phyloP scores from a whole-genome alignment of 2,113 vertebrate species.

The Lichenostomus cassidix region DNA sequence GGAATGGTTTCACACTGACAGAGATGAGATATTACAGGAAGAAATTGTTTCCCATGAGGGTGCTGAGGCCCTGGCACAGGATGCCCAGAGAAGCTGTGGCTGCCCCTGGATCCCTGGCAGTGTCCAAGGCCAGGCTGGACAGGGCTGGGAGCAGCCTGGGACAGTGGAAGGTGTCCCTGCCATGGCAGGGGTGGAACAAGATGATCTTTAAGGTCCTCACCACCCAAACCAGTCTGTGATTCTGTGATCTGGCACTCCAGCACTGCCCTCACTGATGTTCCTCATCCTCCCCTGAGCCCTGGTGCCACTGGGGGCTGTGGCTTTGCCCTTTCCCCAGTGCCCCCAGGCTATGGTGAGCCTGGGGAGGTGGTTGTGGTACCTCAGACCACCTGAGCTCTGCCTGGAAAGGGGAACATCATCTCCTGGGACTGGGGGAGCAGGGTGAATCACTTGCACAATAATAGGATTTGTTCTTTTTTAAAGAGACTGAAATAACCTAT shows the following conservation, averaged over 20 bases:
- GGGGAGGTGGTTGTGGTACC: neutral
- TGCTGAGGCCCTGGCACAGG: neutral
- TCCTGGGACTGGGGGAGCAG: neutral
- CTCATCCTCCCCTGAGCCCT: neutral
- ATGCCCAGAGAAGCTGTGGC: neutral
- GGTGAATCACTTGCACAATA: neutral
- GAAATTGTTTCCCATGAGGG: fast-evolving
- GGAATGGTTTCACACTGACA: neutral
- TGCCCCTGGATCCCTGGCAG: neutral
- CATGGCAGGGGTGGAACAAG: fast-evolving
- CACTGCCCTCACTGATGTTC: neutral
- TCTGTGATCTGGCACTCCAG: fast-evolving
- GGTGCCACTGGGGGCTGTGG: neutral
- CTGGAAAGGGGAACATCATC: neutral
- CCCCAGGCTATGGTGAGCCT: fast-evolving
- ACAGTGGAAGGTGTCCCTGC: neutral
- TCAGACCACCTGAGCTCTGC: neutral
- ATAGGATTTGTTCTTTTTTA: neutral
- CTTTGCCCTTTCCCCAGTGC: fast-evolving
- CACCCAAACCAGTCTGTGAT: neutral
- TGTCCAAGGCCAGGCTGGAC: neutral
- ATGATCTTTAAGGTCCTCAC: neutral
- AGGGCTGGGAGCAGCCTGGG: fast-evolving
- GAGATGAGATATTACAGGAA: too few relatives aligned
- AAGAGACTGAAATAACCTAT: neutral